Evolutionary conservation across 2,888 invertebrate species (phyloP).

Genomic region (Coleophora flavipennella): DNA sequence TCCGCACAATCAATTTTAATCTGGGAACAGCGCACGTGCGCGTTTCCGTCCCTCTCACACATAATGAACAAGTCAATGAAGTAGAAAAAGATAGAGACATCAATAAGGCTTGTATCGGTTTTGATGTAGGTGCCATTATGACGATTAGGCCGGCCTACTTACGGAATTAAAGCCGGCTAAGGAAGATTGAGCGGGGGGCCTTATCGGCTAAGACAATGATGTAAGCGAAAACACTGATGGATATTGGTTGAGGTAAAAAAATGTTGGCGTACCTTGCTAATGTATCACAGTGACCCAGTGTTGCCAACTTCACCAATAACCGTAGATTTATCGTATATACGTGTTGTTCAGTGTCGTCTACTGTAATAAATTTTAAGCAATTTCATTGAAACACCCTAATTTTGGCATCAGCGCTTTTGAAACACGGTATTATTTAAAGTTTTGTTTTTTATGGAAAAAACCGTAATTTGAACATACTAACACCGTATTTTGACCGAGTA

Average conservation of each 20-base stretch:
- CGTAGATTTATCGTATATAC: no score
- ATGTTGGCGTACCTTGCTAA: conserved; percentile 7
- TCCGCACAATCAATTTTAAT: conserved; percentile 70
- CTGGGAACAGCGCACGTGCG: conserved; percentile 50
- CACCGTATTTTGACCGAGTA: no score
- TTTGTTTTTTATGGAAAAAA: no score
- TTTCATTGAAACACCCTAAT: no score
- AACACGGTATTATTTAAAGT: no score
- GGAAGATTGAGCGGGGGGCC: conserved; percentile 61
- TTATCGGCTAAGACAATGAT: conserved; percentile 66
- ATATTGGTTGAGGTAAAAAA: conserved; percentile 31
- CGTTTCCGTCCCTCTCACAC: conserved; percentile 26
- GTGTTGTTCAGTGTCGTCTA: no score
- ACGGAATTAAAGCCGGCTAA: conserved; percentile 64
- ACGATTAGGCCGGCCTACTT: conserved; percentile 48
- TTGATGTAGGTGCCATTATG: conserved; percentile 23
- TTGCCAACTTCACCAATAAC: background rate
- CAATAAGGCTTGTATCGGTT: conserved; percentile 41
- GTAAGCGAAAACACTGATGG: conserved; percentile 60
- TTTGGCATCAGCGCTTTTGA: no score
- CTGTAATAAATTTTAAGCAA: no score
- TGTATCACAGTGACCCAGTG: background rate
- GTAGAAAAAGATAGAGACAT: conserved; percentile 28
- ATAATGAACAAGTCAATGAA: background rate
- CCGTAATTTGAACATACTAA: no score